These are phyloP conservation scores for Corythucha ciliata DNA, from an alignment of 2,888 invertebrate genomes.

Conservation along the genomic window DNA sequence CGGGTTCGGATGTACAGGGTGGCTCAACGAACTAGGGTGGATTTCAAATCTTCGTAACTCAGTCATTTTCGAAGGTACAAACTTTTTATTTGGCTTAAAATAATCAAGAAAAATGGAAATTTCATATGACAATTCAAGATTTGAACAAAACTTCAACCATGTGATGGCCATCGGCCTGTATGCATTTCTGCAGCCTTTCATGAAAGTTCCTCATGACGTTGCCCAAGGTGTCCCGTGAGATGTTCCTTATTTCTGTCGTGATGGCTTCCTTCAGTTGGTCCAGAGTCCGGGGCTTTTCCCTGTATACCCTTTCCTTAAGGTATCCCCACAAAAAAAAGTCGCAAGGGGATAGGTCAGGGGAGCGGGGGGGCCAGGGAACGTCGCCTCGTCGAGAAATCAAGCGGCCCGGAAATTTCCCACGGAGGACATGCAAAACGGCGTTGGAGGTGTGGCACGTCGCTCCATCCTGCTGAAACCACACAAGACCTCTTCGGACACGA, in stretches of 20 bases:
- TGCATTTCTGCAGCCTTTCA: background rate
- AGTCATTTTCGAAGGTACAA: background rate
- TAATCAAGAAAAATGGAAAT: conserved; percentile 3
- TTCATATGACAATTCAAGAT: background rate
- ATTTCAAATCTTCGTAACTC: conserved; percentile 15
- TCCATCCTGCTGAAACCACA: conserved; percentile 17
- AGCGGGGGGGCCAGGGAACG: conserved; percentile 5
- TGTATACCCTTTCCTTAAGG: conserved; percentile 5
- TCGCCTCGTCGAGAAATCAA: conserved; percentile 11
- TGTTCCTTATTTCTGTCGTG: background rate
- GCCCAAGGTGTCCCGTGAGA: conserved; percentile 1
- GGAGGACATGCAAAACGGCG: conserved; percentile 8
- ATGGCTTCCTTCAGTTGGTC: conserved; percentile 8
- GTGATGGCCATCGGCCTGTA: conserved; percentile 3
- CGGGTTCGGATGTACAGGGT: too few species aligned
- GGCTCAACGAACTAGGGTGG: too few species aligned
- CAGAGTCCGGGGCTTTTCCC: conserved; percentile 5
- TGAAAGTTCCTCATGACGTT: conserved; percentile 1
- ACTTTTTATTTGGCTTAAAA: background rate
- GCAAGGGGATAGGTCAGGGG: conserved; percentile 12
- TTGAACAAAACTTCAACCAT: conserved; percentile 4
- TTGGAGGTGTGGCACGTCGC: conserved; percentile 1
- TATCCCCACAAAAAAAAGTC: conserved; percentile 14
- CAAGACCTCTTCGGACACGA: background rate
- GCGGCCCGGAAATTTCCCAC: conserved; percentile 7